Base-by-base conservation (phyloP, 2,113 vertebrate genomes). In the Eptesicus fuscus region DNA sequence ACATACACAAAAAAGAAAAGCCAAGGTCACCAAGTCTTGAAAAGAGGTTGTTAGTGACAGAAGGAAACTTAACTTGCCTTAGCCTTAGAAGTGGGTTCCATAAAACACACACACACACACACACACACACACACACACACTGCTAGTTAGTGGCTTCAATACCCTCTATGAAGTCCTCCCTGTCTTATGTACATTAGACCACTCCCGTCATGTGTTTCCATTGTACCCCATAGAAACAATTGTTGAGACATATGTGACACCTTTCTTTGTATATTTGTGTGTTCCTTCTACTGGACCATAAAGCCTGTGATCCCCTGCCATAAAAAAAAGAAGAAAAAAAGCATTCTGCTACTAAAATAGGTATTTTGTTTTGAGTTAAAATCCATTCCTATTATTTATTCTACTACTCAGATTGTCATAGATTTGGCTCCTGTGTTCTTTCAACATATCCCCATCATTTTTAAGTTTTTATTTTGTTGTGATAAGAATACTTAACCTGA, bases 291-390 rank as follows among this genome's bases (percentile, higher is more conserved):
- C 71, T 61, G 40, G 40, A 73, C 70, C 40, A 73, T 73, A 73
- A 73, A 73, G 37, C 23, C 40, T 44, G 40, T 73, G 40, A 73
- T 73, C 40, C 23, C 22, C 56, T 59, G 23, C 23, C 56, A 59
- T 59, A 59, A 59, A 25, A 59, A 59, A 25, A 11, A 10, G 9
- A 10, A 3, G 8, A n/a, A 0, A 4, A 7, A 7, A 11, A 59
- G 5, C 17, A 67, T 67, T 92, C 7, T 49, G 25, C 47, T 59
- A 42, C 22, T 89, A 51, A 88, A 88, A 47, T 16, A 78, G 10
- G 32, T 91, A 28, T 37, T 94, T 94, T 79, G 56, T 73, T 96
- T 40, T 49, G 4, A 37, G 35, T 47, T 71, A 83, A 94, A 91
- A 37, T 94, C 22, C 7, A 65, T 78, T 83, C 49, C 35, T 80